Conservation (phyloP, 23 tunicate species). For the Oikopleura vanhoeffeni region DNA sequence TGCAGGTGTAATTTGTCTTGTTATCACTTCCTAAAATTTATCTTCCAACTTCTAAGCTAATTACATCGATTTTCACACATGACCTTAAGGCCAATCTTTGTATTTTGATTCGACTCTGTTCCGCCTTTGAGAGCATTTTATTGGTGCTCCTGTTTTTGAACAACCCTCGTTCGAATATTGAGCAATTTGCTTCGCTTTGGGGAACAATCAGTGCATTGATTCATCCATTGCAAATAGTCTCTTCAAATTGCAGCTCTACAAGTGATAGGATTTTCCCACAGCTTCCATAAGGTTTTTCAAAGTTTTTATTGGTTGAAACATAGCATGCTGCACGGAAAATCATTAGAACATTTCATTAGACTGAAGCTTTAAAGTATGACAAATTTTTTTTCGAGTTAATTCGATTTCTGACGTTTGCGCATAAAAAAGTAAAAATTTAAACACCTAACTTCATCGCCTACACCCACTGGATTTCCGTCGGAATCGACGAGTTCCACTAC, state of each 20-base stretch:
- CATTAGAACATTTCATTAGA: too few species aligned
- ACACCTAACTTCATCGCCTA: neutral
- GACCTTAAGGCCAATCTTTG: neutral
- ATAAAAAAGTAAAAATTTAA: neutral
- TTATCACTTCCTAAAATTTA: neutral
- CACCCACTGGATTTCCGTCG: neutral
- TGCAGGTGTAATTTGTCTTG: neutral
- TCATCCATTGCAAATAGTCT: neutral
- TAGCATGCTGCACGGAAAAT: too few species aligned
- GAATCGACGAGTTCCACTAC: neutral
- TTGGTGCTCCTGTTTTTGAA: neutral
- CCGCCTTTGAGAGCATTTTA: neutral
- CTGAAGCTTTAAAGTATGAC: neutral
- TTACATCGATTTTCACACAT: neutral
- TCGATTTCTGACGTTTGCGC: neutral
- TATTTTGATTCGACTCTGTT: neutral
- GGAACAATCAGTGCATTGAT: neutral
- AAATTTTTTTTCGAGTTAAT: neutral
- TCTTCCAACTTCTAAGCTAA: neutral
- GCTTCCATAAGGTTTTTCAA: too few species aligned
- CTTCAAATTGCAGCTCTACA: too few species aligned
- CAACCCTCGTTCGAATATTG: neutral
- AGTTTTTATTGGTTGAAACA: too few species aligned
- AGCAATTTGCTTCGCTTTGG: neutral
- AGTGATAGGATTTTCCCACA: too few species aligned